These are phyloP conservation scores for Anthrax anthrax DNA, from an alignment of 2,888 invertebrate species.

Conservation along the genomic window DNA sequence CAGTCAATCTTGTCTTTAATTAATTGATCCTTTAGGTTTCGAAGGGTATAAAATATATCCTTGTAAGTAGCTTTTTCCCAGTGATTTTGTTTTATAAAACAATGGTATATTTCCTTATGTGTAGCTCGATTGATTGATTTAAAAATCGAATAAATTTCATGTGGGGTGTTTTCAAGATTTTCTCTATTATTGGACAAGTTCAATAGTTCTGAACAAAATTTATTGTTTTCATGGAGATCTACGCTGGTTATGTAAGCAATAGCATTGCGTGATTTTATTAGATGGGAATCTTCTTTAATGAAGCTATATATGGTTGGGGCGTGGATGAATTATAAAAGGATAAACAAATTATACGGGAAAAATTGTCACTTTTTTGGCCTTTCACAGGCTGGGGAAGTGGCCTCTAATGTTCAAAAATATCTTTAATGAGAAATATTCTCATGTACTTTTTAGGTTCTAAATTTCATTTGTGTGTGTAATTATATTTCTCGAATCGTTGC, in stretches of 20 bases:
- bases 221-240: constrained; percentile 1
- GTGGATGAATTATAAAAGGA: no score
- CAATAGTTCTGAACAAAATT: not conserved
- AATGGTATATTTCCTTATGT: constrained; percentile 1
- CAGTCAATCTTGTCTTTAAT: not conserved
- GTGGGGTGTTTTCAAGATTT: not conserved
- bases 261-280: not conserved
- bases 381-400: no score
- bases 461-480: no score
- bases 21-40: not conserved
- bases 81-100: constrained; percentile 5
- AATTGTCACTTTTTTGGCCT: no score
- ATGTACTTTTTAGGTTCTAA: no score
- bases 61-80: not conserved
- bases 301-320: no score
- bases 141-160: constrained; percentile 3
- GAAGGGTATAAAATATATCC: not conserved
- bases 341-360: no score
- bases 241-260: constrained; percentile 2
- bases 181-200: not conserved
- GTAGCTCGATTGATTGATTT: not conserved
- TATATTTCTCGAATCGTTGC: no score
- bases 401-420: no score
- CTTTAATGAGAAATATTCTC: no score
- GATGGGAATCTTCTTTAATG: not conserved